Evolutionary conservation across 2,113 vertebrate genomes (phyloP), one percentile per base, ranked within the genome.

Genomic region (Zeus faber): DNA sequence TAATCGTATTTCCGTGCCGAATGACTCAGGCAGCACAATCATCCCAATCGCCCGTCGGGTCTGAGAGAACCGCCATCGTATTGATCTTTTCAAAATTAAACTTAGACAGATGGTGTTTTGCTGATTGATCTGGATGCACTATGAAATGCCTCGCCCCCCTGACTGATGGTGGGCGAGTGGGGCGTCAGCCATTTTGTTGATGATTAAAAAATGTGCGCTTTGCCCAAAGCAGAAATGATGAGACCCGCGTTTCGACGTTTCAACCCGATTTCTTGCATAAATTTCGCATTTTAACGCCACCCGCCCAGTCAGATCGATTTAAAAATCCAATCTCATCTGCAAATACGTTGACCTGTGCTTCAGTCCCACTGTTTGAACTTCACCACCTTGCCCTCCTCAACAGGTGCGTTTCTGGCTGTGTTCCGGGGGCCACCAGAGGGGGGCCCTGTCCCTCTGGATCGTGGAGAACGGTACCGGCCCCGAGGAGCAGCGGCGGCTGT

Each of bases 351-450:
- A 37, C 33, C 33, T n/a, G 14, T 14, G n/a, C 33, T 37, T 14
- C 33, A n/a, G n/a, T n/a, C n/a, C n/a, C n/a, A n/a, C n/a, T n/a
- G n/a, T 37, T 37, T 37, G 11, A 14, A 37, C 33, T 9, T 1
- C 33, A 3, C 33, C 33, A 37, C 13, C 33, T n/a, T 56, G 31
- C 23, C 44, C 51, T 21, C 44, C 51, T 49, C 66, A 65, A 37
- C 79, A 99, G 97, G 89, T 99, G 31, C 90, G 89, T 18, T 92
- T 99, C 87, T 91, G 91, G 57, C 85, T 95, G 75, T 94, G 96
- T 58, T 82, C 90, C 48, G 88, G 64, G 0, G 94, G 93, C 31
- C 61, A 67, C 17, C 82, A 94, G 62, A 86, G 76, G 59, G 92
- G 91, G 76, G 89, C 90, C 1, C 64, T 98, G 18, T 97, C 94